Percentiles rank a stretch among this genome's conserved stretches.
phyloP scores from a whole-genome alignment of 2,113 vertebrate genomes.

The Cynopterus brachyotis region DNA sequence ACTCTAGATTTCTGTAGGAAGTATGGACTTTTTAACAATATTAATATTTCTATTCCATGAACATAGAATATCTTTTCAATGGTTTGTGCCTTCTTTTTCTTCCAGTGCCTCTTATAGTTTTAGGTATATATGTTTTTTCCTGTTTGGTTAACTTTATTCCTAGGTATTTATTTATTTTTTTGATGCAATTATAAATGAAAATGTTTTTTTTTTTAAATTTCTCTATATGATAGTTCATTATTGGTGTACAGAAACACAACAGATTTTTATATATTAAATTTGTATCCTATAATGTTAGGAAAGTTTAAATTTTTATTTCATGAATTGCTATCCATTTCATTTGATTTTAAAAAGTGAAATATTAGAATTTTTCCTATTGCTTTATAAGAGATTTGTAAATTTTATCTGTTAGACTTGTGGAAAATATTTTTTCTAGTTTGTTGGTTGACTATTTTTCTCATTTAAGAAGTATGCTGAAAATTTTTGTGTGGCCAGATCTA shows the following conservation, averaged over 20 bases:
- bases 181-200: neutral
- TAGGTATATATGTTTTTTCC: neutral
- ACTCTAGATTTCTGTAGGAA: neutral
- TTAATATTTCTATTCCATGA: neutral
- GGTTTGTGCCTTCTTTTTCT: neutral
- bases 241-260: neutral
- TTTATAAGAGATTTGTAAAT: neutral
- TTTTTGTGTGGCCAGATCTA: neutral
- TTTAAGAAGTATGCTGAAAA: neutral
- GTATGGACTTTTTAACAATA: neutral
- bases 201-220: neutral
- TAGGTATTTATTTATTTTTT: neutral
- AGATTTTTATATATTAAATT: neutral
- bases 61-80: neutral
- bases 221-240: neutral
- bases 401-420: neutral
- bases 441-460: neutral
- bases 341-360: neutral
- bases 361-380: constrained; percentile 1
- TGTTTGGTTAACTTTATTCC: neutral
- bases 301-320: neutral
- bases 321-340: neutral
- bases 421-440: neutral
- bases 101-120: neutral
- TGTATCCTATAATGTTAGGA: neutral